Conservation (phyloP, 2,888 invertebrate species). For the Caenorhabditis wallacei region DNA sequence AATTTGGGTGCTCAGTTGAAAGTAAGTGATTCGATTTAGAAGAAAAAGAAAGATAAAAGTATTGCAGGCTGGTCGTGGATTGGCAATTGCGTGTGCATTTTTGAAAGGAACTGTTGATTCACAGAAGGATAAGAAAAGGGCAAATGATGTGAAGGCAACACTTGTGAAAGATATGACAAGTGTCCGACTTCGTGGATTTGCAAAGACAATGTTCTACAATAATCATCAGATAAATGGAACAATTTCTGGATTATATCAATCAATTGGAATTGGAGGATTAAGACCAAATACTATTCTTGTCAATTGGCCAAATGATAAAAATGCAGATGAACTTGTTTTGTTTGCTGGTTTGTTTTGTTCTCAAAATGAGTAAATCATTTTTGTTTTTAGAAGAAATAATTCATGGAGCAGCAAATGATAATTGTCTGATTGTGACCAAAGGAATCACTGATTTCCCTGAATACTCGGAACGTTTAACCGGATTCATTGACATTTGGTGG, state of each 20-base stretch:
- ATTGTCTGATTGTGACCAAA: slow-evolving; percentile 97
- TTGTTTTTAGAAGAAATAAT: slow-evolving; percentile 80
- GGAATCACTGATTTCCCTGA: slow-evolving; percentile 96
- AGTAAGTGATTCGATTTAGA: slow-evolving; percentile 73
- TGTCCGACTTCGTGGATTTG: slow-evolving; percentile 97
- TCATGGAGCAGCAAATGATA: slow-evolving; percentile 92
- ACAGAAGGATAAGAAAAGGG: slow-evolving; percentile 85
- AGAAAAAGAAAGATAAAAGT: slow-evolving; percentile 60
- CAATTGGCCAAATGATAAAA: slow-evolving; percentile 92
- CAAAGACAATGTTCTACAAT: slow-evolving; percentile 93
- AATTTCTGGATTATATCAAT: slow-evolving; percentile 88
- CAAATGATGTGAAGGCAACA: slow-evolving; percentile 87
- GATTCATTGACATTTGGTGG: slow-evolving; percentile 99
- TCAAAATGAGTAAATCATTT: background rate
- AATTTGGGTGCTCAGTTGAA: slow-evolving; percentile 97
- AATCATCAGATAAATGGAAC: slow-evolving; percentile 84
- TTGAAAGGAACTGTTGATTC: slow-evolving; percentile 85
- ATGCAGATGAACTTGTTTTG: slow-evolving; percentile 73
- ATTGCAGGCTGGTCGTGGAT: slow-evolving; percentile 87
- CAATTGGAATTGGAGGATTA: slow-evolving; percentile 96
- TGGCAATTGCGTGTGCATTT: slow-evolving; percentile 94
- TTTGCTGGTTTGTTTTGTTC: slow-evolving; percentile 68
- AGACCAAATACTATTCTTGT: slow-evolving; percentile 98
- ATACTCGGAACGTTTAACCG: slow-evolving; percentile 90
- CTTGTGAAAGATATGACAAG: slow-evolving; percentile 88